Conservation (phyloP, 2,888 invertebrate species). For the Vandiemenella viatica region DNA sequence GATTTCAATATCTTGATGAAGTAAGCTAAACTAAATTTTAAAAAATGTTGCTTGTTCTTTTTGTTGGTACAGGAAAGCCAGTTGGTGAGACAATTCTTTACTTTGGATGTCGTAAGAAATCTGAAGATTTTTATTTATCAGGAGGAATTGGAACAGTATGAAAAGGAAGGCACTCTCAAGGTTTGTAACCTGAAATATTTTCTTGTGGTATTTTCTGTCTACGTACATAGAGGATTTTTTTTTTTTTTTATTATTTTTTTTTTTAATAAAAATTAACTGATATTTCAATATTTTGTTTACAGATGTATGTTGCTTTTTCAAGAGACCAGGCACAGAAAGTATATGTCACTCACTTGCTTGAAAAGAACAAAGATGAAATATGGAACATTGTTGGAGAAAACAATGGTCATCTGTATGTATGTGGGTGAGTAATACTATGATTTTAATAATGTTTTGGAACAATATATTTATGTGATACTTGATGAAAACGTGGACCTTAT, state of each 20-base stretch:
- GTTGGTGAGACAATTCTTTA: constrained; percentile 88
- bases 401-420: constrained; percentile 91
- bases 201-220: no score
- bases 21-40: no score
- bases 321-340: constrained; percentile 72
- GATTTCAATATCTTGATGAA: no score
- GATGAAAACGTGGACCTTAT: constrained; percentile 17
- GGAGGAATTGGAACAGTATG: constrained; percentile 73
- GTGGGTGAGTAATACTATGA: constrained; percentile 80
- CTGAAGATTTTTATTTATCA: constrained; percentile 83
- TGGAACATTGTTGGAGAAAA: constrained; percentile 80
- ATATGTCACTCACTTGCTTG: constrained; percentile 81
- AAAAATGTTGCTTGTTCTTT: no score
- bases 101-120: constrained; percentile 85
- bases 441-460: no score
- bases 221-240: background rate
- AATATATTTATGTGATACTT: no score
- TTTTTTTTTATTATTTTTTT: background rate
- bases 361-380: constrained; percentile 68
- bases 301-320: constrained; percentile 74
- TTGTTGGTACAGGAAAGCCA: constrained; percentile 50
- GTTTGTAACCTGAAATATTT: constrained; percentile 16
- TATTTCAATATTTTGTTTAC: constrained; percentile 15
- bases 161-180: constrained; percentile 53
- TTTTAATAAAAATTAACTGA: constrained; percentile 22